Conservation (phyloP, 1,140 invertebrate genomes). For the Pogonognathellus flavescens region DNA sequence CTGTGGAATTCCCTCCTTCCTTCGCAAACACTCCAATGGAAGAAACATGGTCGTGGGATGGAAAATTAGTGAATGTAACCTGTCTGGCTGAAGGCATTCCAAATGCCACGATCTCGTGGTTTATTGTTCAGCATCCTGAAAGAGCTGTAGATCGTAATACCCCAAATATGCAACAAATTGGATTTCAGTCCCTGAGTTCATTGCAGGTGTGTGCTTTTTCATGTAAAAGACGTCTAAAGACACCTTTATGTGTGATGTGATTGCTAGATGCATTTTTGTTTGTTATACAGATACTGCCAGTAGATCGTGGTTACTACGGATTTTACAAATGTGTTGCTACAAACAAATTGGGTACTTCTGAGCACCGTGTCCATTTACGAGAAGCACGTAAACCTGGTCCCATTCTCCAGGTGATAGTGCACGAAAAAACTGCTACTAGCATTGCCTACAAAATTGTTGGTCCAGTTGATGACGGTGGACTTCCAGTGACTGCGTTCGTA, state of each 20-base stretch:
- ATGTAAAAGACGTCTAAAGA: constrained; percentile 25
- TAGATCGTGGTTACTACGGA: constrained; percentile 78
- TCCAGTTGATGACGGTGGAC: constrained; percentile 80
- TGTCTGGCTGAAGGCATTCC: constrained; percentile 92
- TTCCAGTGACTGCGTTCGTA: constrained; percentile 80
- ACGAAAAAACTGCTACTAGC: constrained; percentile 81
- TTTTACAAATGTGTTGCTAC: constrained; percentile 86
- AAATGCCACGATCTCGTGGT: constrained; percentile 92
- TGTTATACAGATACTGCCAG: constrained; percentile 75
- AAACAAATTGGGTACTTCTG: constrained; percentile 80
- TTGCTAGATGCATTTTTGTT: not conserved
- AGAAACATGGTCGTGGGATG: constrained; percentile 84
- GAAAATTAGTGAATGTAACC: constrained; percentile 84
- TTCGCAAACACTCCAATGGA: constrained; percentile 79
- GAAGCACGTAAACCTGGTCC: constrained; percentile 77
- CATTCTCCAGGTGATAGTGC: constrained; percentile 75
- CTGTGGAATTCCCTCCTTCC: constrained; percentile 84
- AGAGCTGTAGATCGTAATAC: constrained; percentile 71
- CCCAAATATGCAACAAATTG: constrained; percentile 74
- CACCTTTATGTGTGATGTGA: not conserved
- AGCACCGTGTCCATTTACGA: constrained; percentile 79
- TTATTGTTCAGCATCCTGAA: constrained; percentile 71
- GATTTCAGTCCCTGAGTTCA: constrained; percentile 79
- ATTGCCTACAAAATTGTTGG: constrained; percentile 83
- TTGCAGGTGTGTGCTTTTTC: constrained; percentile 71